phyloP scores from a whole-genome alignment of 2,113 vertebrate species.

The Planiliza haematocheilus region DNA sequence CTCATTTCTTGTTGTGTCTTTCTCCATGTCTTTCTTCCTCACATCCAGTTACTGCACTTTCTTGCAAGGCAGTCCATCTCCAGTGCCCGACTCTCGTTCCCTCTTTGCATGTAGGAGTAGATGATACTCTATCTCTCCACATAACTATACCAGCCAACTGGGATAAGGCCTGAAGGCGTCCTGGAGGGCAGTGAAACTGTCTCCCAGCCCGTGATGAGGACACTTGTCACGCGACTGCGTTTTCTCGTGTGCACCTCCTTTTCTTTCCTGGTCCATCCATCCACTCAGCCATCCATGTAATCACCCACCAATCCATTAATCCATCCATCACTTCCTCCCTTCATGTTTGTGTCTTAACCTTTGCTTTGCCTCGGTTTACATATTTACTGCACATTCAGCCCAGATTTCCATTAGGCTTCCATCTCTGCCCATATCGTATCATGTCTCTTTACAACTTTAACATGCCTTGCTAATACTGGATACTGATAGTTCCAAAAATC shows the following conservation, averaged over 20 bases:
- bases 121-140: conserved; percentile 51
- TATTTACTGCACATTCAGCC: neutral
- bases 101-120: conserved; percentile 47
- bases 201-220: conserved; percentile 58
- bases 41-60: conserved; percentile 8
- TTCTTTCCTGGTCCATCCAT: neutral
- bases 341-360: neutral
- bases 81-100: conserved; percentile 7
- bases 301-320: too few relatives aligned
- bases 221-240: conserved; percentile 50
- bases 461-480: neutral
- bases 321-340: too few relatives aligned
- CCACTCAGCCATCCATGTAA: too few relatives aligned
- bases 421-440: neutral
- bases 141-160: conserved; percentile 69
- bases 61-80: conserved; percentile 1
- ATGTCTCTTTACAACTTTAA: neutral
- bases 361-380: conserved; percentile 7
- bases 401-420: neutral
- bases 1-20: neutral
- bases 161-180: conserved; percentile 69
- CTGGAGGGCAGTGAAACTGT: conserved; percentile 53
- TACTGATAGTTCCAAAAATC: neutral
- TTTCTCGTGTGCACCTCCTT: conserved; percentile 25
- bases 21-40: conserved; percentile 8